Base-by-base conservation (phyloP, 1,140 invertebrate species). In the Anoplophora glabripennis region DNA sequence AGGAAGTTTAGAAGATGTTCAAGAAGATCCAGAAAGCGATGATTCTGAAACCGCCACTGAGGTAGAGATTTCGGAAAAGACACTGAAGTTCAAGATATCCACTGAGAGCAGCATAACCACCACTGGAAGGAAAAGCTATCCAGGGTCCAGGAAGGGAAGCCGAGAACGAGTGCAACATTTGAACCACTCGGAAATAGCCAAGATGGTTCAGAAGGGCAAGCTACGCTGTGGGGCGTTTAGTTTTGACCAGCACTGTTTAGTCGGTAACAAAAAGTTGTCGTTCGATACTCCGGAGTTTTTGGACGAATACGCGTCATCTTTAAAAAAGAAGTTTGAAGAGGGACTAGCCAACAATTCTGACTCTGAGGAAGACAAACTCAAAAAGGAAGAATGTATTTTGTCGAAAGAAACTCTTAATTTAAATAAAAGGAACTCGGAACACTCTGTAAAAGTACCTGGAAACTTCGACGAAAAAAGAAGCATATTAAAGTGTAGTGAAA, bases 41-140 rank as follows among this genome's bases (percentile, higher is more conserved):
- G 86, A 87, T 59, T 81, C 82, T 0, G 85, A 72, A 66, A 87
- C 85, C 1, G 86, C 85, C 7, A 89, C 86, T 11, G 88, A 90
- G 73, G 88, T 89, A 1, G 87, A 88, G 65, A 81, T 89, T 47
- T 88, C 86, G 47, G 88, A 90, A 67, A 88, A 87, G 69, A 84
- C 88, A 1, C 79, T 89, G 0, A 89, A 89, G 66, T 87, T 87
- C 63, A 87, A 87, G 69, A 86, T 87, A 56, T 85, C 87, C 9
- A 89, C 88, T 0, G 86, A 89, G 67, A 80, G 83, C 51, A 76
- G 71, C 45, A 76, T 74, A 7, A 46, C 74, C 8, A 69, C 72
- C 15, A 69, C 72, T 11, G 83, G 82, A 1, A 69, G 83, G 0
- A 84, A 82, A 66, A 84, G 83, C 65, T 82, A 83, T 69, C 81